Conservation (phyloP, 2,797 vertebrate species). For the Aldrovandia affinis region DNA sequence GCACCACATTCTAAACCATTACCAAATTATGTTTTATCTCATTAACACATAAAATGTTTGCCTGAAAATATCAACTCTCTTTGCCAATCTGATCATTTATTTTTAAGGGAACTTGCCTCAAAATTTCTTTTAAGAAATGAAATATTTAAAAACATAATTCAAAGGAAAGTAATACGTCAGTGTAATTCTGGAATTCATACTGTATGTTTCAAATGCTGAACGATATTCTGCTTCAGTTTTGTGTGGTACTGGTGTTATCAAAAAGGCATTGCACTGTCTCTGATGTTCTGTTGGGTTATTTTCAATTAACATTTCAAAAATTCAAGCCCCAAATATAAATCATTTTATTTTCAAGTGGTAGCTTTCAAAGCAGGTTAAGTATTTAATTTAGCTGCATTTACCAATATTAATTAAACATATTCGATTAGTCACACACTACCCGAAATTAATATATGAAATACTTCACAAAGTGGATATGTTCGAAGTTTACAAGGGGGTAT, state of each 20-base stretch:
- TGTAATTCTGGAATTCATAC: too few species aligned
- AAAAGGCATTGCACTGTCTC: not conserved
- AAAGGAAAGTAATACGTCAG: too few species aligned
- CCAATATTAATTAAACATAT: not conserved
- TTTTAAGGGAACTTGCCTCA: too few species aligned
- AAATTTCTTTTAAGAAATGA: too few species aligned
- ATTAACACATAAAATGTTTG: too few species aligned
- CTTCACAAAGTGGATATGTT: conserved; percentile 27
- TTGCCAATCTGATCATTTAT: too few species aligned
- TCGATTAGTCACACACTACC: conserved; percentile 51
- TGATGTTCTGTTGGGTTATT: not conserved
- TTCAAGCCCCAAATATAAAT: not conserved
- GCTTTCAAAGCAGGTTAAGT: not conserved
- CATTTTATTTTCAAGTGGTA: not conserved
- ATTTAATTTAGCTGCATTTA: conserved; percentile 5
- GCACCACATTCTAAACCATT: too few species aligned
- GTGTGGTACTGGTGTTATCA: not conserved
- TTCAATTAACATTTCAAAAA: not conserved
- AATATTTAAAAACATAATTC: too few species aligned
- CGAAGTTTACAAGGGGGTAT: conserved; percentile 24
- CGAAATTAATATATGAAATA: conserved; percentile 12
- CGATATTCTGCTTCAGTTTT: not conserved
- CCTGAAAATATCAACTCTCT: too few species aligned
- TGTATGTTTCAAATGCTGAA: not conserved
- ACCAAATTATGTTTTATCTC: too few species aligned